Percentiles rank a stretch among this genome's conserved stretches.
These are phyloP conservation scores for Drosophila engyochracea DNA, from an alignment of 2,888 invertebrate species.

Conservation along the genomic window DNA sequence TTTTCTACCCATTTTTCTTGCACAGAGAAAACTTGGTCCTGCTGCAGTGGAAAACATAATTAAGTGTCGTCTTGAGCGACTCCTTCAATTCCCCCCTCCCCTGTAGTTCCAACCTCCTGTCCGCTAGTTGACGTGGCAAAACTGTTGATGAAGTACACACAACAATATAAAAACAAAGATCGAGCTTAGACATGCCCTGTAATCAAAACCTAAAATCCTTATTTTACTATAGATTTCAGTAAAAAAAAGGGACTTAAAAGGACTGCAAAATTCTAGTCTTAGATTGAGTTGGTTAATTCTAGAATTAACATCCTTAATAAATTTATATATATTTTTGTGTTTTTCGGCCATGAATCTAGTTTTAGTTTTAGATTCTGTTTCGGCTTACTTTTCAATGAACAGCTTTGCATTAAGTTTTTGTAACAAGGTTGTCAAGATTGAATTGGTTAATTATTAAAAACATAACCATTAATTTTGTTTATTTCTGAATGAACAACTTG, in stretches of 20 bases:
- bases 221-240: not conserved
- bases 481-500: not conserved
- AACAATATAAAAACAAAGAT: not conserved
- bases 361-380: too few relatives aligned
- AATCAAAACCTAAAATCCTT: not conserved
- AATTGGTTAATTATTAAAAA: too few relatives aligned
- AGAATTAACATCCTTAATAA: not conserved
- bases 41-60: constrained; percentile 63
- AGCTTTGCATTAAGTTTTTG: too few relatives aligned
- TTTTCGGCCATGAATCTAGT: too few relatives aligned
- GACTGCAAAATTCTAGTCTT: not conserved
- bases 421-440: too few relatives aligned
- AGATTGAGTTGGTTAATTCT: not conserved
- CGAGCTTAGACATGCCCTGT: not conserved
- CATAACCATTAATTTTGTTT: too few relatives aligned
- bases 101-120: not conserved
- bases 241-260: not conserved
- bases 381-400: too few relatives aligned
- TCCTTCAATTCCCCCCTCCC: not conserved
- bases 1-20: constrained; percentile 70
- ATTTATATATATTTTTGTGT: too few relatives aligned
- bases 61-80: constrained; percentile 73
- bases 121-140: constrained; percentile 64
- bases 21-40: constrained; percentile 41
- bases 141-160: constrained; percentile 59